Conservation (phyloP, 2,888 invertebrate genomes). For the Trypoxylon attenuatum region DNA sequence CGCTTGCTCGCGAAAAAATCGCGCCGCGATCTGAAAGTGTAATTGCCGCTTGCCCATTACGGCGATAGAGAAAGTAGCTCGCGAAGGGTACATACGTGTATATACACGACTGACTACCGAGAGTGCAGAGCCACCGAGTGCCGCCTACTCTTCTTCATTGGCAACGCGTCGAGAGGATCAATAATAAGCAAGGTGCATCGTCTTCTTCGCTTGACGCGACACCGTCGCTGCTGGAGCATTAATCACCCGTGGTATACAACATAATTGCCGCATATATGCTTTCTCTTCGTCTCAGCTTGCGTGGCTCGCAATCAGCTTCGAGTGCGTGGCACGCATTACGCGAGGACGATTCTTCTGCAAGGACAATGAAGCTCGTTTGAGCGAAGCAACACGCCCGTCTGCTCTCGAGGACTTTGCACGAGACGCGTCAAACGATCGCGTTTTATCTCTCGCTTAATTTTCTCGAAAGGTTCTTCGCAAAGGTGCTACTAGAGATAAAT, state of each 20-base stretch:
- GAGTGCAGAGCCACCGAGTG: no score
- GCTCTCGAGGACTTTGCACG: conserved; percentile 24
- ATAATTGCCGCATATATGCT: conserved; percentile 43
- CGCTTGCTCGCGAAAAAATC: not conserved
- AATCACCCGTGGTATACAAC: conserved; percentile 40
- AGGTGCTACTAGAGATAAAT: no score
- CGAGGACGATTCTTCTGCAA: conserved; percentile 32
- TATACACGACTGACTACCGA: no score
- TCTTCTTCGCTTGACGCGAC: conserved; percentile 1
- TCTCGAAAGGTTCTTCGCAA: no score
- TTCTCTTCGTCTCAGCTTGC: conserved; percentile 31
- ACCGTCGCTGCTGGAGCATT: conserved; percentile 15
- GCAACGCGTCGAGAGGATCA: not conserved
- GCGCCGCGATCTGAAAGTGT: not conserved
- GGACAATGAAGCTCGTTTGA: conserved; percentile 47
- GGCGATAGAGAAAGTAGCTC: not conserved
- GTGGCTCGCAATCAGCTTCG: conserved; percentile 40
- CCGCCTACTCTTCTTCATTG: no score
- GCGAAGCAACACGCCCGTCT: conserved; percentile 25
- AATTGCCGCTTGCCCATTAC: not conserved
- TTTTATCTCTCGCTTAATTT: no score
- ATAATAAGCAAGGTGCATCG: not conserved
- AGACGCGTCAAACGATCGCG: not conserved
- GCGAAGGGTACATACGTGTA: no score
- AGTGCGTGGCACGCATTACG: conserved; percentile 25